Conservation (phyloP, 1,140 invertebrate genomes). For the Drosophila cardini region DNA sequence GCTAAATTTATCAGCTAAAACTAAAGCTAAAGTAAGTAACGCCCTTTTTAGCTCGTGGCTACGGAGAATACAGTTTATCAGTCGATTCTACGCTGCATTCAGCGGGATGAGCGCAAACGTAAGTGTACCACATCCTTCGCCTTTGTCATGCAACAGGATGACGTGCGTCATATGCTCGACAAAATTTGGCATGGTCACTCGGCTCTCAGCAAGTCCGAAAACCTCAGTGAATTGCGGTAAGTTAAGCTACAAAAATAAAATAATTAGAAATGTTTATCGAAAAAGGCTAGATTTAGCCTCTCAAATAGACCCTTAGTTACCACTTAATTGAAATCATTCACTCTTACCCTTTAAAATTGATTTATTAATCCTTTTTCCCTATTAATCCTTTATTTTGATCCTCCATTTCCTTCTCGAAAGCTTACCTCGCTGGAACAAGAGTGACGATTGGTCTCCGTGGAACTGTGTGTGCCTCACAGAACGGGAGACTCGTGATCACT, state of each 20-base stretch:
- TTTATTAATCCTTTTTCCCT: too few relatives aligned
- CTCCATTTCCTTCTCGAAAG: conserved; percentile 18
- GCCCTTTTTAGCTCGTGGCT: conserved; percentile 47
- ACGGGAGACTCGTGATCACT: conserved; percentile 86
- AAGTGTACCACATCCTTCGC: conserved; percentile 85
- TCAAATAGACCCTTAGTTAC: too few relatives aligned
- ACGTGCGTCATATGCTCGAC: conserved; percentile 87
- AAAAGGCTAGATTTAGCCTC: too few relatives aligned
- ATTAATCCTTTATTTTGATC: too few relatives aligned
- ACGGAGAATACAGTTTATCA: conserved; percentile 84
- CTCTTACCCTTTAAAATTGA: too few relatives aligned
- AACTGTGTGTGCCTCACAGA: conserved; percentile 88
- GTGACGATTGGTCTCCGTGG: conserved; percentile 88
- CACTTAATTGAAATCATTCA: too few relatives aligned
- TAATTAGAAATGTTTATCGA: too few relatives aligned
- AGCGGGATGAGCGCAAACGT: conserved; percentile 86
- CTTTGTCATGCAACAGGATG: conserved; percentile 86
- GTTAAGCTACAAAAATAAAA: neutral
- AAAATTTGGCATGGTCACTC: conserved; percentile 88
- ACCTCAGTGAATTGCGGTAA: conserved; percentile 85
- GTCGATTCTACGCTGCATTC: conserved; percentile 86
- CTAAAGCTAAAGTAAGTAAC: too few relatives aligned
- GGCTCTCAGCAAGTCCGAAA: conserved; percentile 86
- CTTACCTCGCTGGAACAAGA: conserved; percentile 86
- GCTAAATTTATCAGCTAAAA: neutral